phyloP scores from a whole-genome alignment of 2,888 invertebrate species.

The Athripsodes cinereus region DNA sequence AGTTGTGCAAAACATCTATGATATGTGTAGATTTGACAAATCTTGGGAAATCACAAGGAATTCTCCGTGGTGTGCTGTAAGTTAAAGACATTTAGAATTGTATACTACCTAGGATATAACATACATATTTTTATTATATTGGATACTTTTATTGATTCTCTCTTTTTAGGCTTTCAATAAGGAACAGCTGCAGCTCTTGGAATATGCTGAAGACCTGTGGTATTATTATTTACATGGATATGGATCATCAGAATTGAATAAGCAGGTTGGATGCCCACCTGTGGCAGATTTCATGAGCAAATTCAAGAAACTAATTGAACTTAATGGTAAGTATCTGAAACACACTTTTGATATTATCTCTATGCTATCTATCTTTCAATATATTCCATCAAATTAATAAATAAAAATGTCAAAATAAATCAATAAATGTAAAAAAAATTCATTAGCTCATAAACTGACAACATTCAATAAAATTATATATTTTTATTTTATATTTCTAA shows the following conservation, averaged over 20 bases:
- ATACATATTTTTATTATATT: neutral
- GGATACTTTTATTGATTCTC: neutral
- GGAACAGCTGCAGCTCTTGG: slow-evolving; percentile 64
- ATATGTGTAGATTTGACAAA: slow-evolving; percentile 76
- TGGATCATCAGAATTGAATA: slow-evolving; percentile 58
- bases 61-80: slow-evolving; percentile 73
- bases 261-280: slow-evolving; percentile 63
- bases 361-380: too few species aligned
- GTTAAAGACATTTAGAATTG: slow-evolving; percentile 31
- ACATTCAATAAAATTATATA: too few species aligned
- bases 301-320: slow-evolving; percentile 54
- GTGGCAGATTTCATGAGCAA: slow-evolving; percentile 66
- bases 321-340: slow-evolving; percentile 33
- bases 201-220: slow-evolving; percentile 71
- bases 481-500: too few species aligned
- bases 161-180: slow-evolving; percentile 56
- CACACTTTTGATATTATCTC: too few species aligned
- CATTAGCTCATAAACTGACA: too few species aligned
- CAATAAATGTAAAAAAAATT: too few species aligned
- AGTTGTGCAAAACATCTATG: slow-evolving; percentile 61
- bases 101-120: neutral
- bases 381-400: too few species aligned
- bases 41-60: slow-evolving; percentile 62
- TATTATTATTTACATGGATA: slow-evolving; percentile 71
- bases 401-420: too few species aligned